Percentiles rank a stretch among this genome's conserved stretches.
These are phyloP conservation scores for Sclerurus mexicanus DNA, from an alignment of 2,113 vertebrate genomes.

Conservation along the genomic window DNA sequence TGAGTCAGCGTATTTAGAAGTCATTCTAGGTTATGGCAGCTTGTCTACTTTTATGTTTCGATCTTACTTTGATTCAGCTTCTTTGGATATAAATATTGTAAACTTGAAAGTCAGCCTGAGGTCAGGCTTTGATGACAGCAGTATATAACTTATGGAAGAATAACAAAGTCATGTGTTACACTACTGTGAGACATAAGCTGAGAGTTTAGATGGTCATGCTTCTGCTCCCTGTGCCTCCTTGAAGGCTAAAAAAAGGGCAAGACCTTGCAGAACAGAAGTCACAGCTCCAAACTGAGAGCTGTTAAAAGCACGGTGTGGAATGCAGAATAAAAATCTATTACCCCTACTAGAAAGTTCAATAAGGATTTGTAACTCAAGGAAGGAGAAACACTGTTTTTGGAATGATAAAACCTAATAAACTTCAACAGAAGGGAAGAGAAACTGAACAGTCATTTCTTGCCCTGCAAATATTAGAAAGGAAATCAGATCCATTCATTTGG, in stretches of 20 bases:
- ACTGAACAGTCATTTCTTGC: neutral
- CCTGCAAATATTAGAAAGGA: constrained; percentile 15
- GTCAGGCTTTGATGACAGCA: neutral
- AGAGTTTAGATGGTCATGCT: neutral
- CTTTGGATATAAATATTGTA: neutral
- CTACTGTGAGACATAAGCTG: neutral
- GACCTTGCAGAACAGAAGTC: neutral
- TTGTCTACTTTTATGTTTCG: neutral
- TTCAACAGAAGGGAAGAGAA: neutral
- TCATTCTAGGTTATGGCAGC: neutral
- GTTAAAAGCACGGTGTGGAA: neutral
- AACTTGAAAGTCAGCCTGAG: constrained; percentile 33
- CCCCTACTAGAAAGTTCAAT: neutral
- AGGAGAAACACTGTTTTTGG: neutral
- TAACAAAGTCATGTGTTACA: neutral
- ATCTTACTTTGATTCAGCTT: neutral
- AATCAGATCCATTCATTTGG: constrained; percentile 37
- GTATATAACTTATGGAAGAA: neutral
- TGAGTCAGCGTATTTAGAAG: neutral
- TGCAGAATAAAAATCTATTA: neutral
- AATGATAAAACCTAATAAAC: constrained; percentile 12
- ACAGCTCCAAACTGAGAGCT: neutral
- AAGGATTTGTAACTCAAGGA: neutral
- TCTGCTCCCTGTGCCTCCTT: neutral
- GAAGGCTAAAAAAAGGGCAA: neutral